Evolutionary conservation across 2,113 vertebrate genomes (phyloP).

Genomic region (Urocolius indicus): DNA sequence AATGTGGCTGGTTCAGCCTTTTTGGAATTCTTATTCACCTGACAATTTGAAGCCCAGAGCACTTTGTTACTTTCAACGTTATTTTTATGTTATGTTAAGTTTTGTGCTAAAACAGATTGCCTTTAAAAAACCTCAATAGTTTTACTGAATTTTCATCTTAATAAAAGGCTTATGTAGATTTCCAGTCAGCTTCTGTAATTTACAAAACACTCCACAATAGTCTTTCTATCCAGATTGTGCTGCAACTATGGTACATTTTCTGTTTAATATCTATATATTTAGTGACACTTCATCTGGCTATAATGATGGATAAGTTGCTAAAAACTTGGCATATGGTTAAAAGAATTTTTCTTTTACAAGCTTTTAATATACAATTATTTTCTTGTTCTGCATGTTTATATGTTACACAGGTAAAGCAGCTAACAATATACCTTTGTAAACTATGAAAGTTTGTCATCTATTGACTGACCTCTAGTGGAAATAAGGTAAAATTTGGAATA

Average conservation of each 20-base stretch:
- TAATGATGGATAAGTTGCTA: neutral
- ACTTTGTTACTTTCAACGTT: neutral
- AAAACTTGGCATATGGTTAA: neutral
- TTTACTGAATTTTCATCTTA: neutral
- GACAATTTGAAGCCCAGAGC: neutral
- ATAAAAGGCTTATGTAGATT: neutral
- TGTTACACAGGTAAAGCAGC: neutral
- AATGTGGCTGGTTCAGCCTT: rapidly evolving
- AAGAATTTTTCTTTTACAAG: neutral
- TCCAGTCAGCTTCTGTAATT: neutral
- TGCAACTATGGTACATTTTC: neutral
- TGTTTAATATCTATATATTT: neutral
- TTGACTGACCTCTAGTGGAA: conserved; percentile 67
- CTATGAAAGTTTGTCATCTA: neutral
- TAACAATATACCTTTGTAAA: neutral
- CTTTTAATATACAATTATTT: neutral
- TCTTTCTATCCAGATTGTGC: neutral
- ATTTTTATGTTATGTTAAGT: neutral
- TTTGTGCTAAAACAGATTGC: neutral
- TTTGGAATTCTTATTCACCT: neutral
- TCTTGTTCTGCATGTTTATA: neutral
- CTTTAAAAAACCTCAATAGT: neutral
- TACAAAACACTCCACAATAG: neutral
- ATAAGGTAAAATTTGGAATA: neutral
- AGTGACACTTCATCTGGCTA: neutral